Evolutionary conservation across 2,797 vertebrate genomes (phyloP), one percentile per base, ranked within the genome.

Genomic region (Caiman crocodilus): DNA sequence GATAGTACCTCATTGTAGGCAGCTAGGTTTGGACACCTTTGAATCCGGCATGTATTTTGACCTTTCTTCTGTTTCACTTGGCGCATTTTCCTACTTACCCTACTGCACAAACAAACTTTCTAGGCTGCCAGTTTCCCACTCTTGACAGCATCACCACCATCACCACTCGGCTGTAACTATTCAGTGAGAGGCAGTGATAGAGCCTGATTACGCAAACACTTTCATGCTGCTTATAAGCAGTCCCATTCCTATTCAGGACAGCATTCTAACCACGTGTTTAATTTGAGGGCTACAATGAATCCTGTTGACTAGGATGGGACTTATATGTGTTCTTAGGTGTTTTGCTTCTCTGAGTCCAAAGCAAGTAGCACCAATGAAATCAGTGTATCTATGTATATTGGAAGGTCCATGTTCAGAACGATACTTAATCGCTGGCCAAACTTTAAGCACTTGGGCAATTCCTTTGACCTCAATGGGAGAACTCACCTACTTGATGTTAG

Each of bases 171-270:
- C 71, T 87, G 28, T 28, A 60, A 9, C 26, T 59, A 16, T 17
- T 32, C 42, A 79, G 59, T 50, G 42, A 55, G 94, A 91, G 42
- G 57, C 69, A 78, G 18, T 18, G 26, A 84, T 50, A 14, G 11
- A 6, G 12, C 35, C 14, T 5, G 69, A 14, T 65, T 17, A 25
- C 57, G 32, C 0, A 2, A 59, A 32, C 78, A 71, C n/a, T 9
- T 50, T 50, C 0, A 2, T 60, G 26, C 56, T 56, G 15, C 16
- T 26, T 17, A 13, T 1, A 42, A 60, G 60, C 25, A 81, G 20
- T 30, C n/a, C 16, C 76, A 15, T 86, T 84, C 28, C 79, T 3
- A 1, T 28, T 55, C 61, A 35, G 28, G 16, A 20, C 65, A 78
- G 69, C 20, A 26, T 55, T n/a, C 76, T 67, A 64, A 32, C n/a